Base-by-base conservation (phyloP, 2,888 invertebrate genomes). In the Thera obeliscata region DNA sequence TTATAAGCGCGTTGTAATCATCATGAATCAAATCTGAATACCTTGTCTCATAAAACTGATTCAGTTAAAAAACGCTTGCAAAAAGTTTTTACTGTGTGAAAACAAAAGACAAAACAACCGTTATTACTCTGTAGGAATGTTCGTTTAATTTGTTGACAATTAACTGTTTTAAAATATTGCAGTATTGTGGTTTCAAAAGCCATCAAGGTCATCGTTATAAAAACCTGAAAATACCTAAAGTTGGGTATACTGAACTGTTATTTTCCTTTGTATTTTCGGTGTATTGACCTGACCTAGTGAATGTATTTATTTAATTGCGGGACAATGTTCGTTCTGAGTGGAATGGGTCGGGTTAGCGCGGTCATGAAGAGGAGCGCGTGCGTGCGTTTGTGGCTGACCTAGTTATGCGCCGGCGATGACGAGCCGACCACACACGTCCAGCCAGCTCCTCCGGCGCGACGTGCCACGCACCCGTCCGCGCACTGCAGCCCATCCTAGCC, bases 301-400 rank as follows among this genome's bases (percentile, higher is more conserved):
- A 36, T 9, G 33, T 49, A 22, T 65, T 60, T 35, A 9, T 58
- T 55, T 73, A 22, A 41, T 56, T 43, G 63, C 52, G 69, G 65
- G 64, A 69, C 68, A 66, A 61, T 68, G 56, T n/a, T 65, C 59
- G 64, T 64, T 56, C 48, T 46, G 71, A 38, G 60, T 56, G 38
- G 67, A 64, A 66, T 76, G 72, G 76, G 74, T 78, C 78, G 78
- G 66, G 60, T 60, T 78, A 78, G 77, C 76, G 83, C 82, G 82
- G 81, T 85, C 82, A 82, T 81, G 86, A 84, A 81, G 85, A 86
- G 78, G 80, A 66, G 85, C 87, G 90, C 86, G 89, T 87, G 90
- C 89, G 87, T 88, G 86, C 89, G 87, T 88, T 86, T 80, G 80
- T 84, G 79, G 77, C 83, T 91, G 91, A 91, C 92, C 92, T 81